These are phyloP conservation scores for Sclerurus mexicanus DNA, from an alignment of 2,113 vertebrate genomes.

Conservation along the genomic window DNA sequence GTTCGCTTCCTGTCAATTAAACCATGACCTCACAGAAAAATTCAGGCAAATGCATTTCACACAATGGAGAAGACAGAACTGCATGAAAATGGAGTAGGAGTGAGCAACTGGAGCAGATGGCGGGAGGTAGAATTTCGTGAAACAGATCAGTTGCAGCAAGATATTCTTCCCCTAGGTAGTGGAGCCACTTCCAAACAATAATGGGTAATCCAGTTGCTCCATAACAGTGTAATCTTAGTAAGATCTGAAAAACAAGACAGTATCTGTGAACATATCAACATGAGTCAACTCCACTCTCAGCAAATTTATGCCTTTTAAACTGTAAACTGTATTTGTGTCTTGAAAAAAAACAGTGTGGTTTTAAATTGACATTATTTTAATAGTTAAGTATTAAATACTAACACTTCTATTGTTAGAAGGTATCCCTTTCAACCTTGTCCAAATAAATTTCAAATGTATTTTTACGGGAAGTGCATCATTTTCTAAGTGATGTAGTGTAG, in stretches of 20 bases:
- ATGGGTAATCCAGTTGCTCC: not conserved
- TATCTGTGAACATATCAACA: not conserved
- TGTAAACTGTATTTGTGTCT: not conserved
- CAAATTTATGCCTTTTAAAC: not conserved
- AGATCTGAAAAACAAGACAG: not conserved
- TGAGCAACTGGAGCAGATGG: slow-evolving; percentile 3
- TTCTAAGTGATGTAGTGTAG: not conserved
- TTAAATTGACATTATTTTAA: not conserved
- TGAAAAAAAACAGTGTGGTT: not conserved
- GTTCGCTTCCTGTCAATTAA: not conserved
- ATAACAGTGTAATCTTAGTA: not conserved
- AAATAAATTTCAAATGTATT: not conserved
- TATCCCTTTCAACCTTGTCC: not conserved
- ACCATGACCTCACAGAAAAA: not conserved
- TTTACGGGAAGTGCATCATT: too few relatives aligned
- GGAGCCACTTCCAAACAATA: not conserved
- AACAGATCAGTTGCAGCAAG: not conserved
- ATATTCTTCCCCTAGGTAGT: not conserved
- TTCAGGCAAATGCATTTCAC: not conserved
- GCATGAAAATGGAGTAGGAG: not conserved
- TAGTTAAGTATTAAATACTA: not conserved
- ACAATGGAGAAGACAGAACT: not conserved
- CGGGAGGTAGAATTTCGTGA: slow-evolving; percentile 17
- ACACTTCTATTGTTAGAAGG: not conserved
- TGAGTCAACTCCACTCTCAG: not conserved